Percentiles rank a stretch among this genome's conserved stretches.
phyloP scores from a whole-genome alignment of 2,113 vertebrate genomes.

The Gorsachius goisagi region DNA sequence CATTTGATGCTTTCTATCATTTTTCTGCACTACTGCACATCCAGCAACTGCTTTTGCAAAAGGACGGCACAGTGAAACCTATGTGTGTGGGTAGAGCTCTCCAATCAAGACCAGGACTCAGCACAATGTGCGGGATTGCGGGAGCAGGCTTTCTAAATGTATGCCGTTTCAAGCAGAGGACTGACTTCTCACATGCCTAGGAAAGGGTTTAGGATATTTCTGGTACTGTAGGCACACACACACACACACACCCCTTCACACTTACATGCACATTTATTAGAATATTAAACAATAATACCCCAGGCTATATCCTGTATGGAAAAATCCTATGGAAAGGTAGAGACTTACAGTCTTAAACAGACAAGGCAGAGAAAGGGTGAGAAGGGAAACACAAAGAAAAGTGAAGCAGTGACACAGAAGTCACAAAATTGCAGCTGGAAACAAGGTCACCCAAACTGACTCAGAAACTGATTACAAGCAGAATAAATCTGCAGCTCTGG shows the following conservation, averaged over 20 bases:
- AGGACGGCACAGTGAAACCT: background rate
- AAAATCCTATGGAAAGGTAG: background rate
- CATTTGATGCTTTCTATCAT: background rate
- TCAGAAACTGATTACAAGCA: background rate
- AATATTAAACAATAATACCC: background rate
- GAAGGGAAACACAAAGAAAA: background rate
- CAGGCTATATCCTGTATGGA: background rate
- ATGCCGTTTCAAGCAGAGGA: background rate
- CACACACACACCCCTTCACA: background rate
- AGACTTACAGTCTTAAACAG: background rate
- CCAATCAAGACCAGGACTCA: background rate
- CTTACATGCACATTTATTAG: background rate
- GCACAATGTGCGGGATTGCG: background rate
- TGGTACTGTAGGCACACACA: background rate
- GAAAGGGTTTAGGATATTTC: background rate
- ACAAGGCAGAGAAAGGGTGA: background rate
- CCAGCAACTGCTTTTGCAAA: background rate
- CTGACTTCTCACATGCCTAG: background rate
- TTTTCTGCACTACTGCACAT: background rate
- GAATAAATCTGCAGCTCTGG: background rate
- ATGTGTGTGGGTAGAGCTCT: background rate
- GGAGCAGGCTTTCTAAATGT: background rate
- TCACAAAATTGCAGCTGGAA: background rate
- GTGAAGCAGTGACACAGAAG: background rate
- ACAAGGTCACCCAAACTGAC: conserved; percentile 5